Evolutionary conservation across 1,140 invertebrate species (phyloP).

Genomic region (Ridgeia piscesae): DNA sequence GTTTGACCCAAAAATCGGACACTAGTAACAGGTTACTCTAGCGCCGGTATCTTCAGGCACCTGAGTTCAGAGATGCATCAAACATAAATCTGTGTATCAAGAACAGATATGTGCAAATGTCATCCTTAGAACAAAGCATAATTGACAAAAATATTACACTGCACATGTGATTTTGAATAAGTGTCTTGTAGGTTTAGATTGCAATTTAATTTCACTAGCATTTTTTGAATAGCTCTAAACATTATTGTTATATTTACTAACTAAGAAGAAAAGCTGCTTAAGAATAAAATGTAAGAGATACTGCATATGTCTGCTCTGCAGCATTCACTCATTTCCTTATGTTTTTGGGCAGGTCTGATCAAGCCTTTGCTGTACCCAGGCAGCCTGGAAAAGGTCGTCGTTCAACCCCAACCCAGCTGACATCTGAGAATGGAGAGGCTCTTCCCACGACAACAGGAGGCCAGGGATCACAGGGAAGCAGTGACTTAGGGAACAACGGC

Average conservation of each 20-base stretch:
- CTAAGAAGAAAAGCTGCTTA: not conserved
- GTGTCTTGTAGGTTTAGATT: too few relatives aligned
- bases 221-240: not conserved
- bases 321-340: not conserved
- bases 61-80: too few relatives aligned
- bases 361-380: not conserved
- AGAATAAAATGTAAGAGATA: not conserved
- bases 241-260: not conserved
- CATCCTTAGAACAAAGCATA: too few relatives aligned
- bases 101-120: too few relatives aligned
- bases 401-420: not conserved
- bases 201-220: too few relatives aligned
- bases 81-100: too few relatives aligned
- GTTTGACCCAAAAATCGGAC: too few relatives aligned
- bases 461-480: not conserved
- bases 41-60: too few relatives aligned
- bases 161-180: too few relatives aligned
- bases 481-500: not conserved
- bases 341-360: not conserved
- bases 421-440: not conserved
- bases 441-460: not conserved
- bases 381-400: not conserved
- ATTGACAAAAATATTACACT: too few relatives aligned
- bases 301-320: not conserved
- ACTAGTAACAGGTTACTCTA: too few relatives aligned